These are phyloP conservation scores for Leptothorax acervorum DNA, from an alignment of 2,888 invertebrate genomes.

Conservation along the genomic window DNA sequence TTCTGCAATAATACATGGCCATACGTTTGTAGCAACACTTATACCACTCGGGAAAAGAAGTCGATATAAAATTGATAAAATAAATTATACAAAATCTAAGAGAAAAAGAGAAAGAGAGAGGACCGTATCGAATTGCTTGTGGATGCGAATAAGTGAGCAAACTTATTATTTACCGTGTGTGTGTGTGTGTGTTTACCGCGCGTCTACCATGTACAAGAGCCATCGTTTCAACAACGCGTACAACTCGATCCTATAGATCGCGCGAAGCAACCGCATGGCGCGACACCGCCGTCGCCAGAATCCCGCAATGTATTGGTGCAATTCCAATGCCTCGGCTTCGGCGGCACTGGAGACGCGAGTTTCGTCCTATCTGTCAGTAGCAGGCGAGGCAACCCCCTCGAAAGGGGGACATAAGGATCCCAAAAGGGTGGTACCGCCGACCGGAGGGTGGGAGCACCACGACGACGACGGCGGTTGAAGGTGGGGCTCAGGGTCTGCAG, in stretches of 20 bases:
- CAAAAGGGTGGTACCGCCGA: conserved; percentile 66
- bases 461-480: conserved; percentile 42
- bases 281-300: conserved; percentile 44
- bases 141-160: conserved; percentile 9
- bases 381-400: conserved; percentile 69
- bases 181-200: conserved; percentile 29
- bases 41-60: background rate
- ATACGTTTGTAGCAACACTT: background rate
- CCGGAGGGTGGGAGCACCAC: conserved; percentile 16
- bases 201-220: conserved; percentile 22
- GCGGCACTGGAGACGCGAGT: conserved; percentile 62
- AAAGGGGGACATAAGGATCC: conserved; percentile 68
- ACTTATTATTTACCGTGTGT: conserved; percentile 45
- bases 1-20: background rate
- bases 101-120: background rate
- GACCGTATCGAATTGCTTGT: background rate
- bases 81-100: background rate
- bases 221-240: conserved; percentile 51
- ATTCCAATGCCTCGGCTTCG: conserved; percentile 71
- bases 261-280: conserved; percentile 38
- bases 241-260: conserved; percentile 53
- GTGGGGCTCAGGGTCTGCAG: conserved; percentile 55
- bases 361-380: conserved; percentile 74
- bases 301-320: conserved; percentile 67
- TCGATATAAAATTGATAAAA: conserved; percentile 27